Conservation (phyloP, 1,140 invertebrate species). For the Gerris buenoi region DNA sequence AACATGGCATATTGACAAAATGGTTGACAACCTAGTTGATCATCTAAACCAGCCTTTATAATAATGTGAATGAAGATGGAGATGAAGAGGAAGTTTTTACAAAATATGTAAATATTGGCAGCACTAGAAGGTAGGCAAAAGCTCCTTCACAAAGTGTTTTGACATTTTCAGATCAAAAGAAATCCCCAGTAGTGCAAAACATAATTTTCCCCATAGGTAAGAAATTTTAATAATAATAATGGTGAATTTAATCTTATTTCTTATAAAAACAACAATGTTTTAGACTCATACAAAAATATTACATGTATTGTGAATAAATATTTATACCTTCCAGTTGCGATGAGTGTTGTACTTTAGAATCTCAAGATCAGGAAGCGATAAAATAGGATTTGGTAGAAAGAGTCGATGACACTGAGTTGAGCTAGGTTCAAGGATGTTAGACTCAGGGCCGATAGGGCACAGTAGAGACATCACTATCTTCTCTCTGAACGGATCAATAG, state of each 20-base stretch:
- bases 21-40: too few species aligned
- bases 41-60: too few species aligned
- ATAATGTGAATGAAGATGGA: too few species aligned
- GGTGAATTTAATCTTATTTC: neutral
- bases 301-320: neutral
- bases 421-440: conserved; percentile 83
- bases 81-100: too few species aligned
- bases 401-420: conserved; percentile 80
- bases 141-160: too few species aligned
- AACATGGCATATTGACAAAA: too few species aligned
- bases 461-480: conserved; percentile 96
- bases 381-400: conserved; percentile 85
- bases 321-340: conserved; percentile 64
- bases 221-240: too few species aligned
- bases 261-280: neutral
- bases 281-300: neutral
- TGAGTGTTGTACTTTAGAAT: conserved; percentile 71
- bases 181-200: too few species aligned
- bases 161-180: too few species aligned
- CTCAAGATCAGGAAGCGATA: conserved; percentile 80
- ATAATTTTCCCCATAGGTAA: too few species aligned
- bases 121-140: too few species aligned
- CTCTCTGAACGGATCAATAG: conserved; percentile 98
- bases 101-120: too few species aligned
- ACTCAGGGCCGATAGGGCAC: conserved; percentile 79